Base-by-base conservation (phyloP, 1,140 invertebrate genomes). In the Vanessa atalanta region DNA sequence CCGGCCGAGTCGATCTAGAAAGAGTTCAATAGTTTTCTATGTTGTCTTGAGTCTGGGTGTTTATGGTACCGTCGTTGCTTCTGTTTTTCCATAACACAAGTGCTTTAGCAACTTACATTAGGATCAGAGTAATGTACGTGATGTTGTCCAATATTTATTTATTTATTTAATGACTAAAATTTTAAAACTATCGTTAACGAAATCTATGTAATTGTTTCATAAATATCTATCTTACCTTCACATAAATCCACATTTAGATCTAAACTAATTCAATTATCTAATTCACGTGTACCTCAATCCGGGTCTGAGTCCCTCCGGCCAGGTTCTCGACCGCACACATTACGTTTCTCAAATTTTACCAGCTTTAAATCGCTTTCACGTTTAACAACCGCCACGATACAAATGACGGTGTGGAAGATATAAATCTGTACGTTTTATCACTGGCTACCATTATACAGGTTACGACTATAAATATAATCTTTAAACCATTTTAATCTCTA, bases 401-500 rank as follows among this genome's bases (percentile, higher is more conserved):
- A 84, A 88, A 88, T 86, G 82, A 75, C 74, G 72, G 63, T 78
- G 77, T 77, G 80, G 73, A 51, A 68, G 71, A 70, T 77, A 88
- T 88, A 88, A 88, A 88, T 88, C 85, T 84, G 75, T 63, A 55
- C 79, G 75, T 80, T 88, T 87, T 86, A 86, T 87, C 86, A 88
- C 86, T 57, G 75, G 74, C 76, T 75, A 75, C 79, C 79, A 63
- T 72, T 73, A 72, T 75, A 74, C 76, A 72, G 78, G 63, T 50
- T 77, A 6, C 60, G 37, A 64, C 72, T 73, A 60, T 75, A n/a
- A 5, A 47, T 20, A 61, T 53, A n/a, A 64, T 26, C 6, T 16
- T 20, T 16, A 69, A 16, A 47, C 11, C 4, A 67, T 63, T 64
- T 13, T 69, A 61, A 64, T 43, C 65, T 55, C 65, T 69, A 69